Evolutionary conservation across 2,888 invertebrate genomes (phyloP), one percentile per base, ranked within the genome.

Genomic region (Eretmocerus hayati): DNA sequence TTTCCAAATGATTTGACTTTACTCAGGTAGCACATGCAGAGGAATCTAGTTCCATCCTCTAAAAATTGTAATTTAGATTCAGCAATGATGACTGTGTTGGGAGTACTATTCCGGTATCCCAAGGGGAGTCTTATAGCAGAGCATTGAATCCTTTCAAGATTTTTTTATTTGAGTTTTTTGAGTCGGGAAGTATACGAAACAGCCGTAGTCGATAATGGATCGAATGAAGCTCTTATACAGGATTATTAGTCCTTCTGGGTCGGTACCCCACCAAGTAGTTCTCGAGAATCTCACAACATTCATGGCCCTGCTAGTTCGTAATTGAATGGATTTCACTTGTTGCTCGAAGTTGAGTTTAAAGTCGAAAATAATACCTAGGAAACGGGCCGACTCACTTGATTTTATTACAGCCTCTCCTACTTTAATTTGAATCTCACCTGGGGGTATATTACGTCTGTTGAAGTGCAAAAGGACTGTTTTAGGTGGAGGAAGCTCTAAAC

Each of bases 231-330:
- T 33, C 16, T 39, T 49, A 19, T 40, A 49, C 3, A 44, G n/a
- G 2, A 22, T 30, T 8, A 44, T 4, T 2, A 49, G 21, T 2
- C 40, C 40, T 1, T 13, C 4, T 5, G 33, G 44, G 21, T 35
- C 16, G 6, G 49, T 22, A 9, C 44, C 49, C 49, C 49, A 49
- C 41, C 44, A 44, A n/a, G 32, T 26, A 4, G 44, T 41, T 11
- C 26, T 31, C 1, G 33, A 9, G 13, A 23, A 48, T 20, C 30
- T 39, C 1, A 48, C 2, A 9, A 48, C 43, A 18, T 48, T 48
- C 6, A 42, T 13, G 0, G 40, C 33, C 30, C 13, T 16, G 2
- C 3, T 6, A 36, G 35, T 40, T 35, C 23, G 39, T 23, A 26
- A 31, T 8, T 23, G 40, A 3, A 49, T 2, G 8, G 30, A 2